phyloP scores from a whole-genome alignment of 2,888 invertebrate genomes.

The Catocala fraxini region DNA sequence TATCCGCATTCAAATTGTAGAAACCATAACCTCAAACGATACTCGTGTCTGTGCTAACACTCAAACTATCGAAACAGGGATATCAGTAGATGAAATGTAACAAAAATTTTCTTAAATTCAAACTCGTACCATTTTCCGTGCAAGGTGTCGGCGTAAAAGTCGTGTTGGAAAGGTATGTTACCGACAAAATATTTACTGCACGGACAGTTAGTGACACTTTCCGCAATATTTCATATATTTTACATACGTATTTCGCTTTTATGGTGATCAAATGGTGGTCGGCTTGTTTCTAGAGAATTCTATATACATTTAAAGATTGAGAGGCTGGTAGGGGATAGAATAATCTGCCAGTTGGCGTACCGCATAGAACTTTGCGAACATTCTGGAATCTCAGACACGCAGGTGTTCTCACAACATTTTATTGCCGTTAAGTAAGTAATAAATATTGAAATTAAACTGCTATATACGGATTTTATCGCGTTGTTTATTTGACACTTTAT shows the following conservation, averaged over 20 bases:
- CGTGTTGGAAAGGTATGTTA: slow-evolving; percentile 35
- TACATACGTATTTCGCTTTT: slow-evolving; percentile 37
- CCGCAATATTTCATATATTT: slow-evolving; percentile 40
- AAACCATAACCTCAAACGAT: too few species aligned
- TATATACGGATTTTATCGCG: too few species aligned
- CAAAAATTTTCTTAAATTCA: background rate
- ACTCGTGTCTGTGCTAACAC: too few species aligned
- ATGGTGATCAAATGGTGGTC: slow-evolving; percentile 26
- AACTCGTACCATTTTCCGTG: slow-evolving; percentile 22
- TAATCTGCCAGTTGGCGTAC: background rate
- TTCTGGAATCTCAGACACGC: too few species aligned
- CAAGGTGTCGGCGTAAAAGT: slow-evolving; percentile 27
- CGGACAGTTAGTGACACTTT: slow-evolving; percentile 35
- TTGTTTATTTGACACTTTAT: too few species aligned
- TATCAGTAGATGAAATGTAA: too few species aligned
- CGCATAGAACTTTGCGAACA: too few species aligned
- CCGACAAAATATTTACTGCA: slow-evolving; percentile 50
- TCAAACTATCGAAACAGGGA: too few species aligned
- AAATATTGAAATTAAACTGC: too few species aligned
- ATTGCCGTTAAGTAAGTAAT: too few species aligned
- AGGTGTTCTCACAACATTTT: too few species aligned
- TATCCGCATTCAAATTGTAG: too few species aligned
- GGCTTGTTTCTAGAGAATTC: slow-evolving; percentile 12
- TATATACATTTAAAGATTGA: slow-evolving; percentile 1
- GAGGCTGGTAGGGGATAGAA: background rate